Evolutionary conservation across 2,113 vertebrate species (phyloP).

Genomic region (Cheirogaleus medius): DNA sequence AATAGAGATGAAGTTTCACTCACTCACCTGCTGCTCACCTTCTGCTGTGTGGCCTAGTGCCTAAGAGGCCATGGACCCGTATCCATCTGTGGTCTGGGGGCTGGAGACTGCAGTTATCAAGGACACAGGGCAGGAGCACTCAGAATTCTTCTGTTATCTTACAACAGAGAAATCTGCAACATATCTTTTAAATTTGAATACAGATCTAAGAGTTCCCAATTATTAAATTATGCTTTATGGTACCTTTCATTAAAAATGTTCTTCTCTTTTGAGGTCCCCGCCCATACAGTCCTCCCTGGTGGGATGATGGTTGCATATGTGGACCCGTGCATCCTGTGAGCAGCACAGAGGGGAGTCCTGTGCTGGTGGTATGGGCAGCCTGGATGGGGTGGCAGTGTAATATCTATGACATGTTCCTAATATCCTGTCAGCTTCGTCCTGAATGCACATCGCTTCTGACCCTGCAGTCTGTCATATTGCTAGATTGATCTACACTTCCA

Average conservation of each 20-base stretch:
- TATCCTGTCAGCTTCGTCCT: not conserved
- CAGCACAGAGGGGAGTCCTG: not conserved
- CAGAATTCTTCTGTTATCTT: not conserved
- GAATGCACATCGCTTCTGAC: not conserved
- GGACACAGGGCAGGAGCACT: not conserved
- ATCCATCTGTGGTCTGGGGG: too few species aligned
- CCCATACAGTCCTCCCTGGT: not conserved
- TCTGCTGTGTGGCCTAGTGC: too few species aligned
- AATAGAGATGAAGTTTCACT: too few species aligned
- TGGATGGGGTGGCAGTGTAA: accelerated
- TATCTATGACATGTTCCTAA: not conserved
- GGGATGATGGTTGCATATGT: not conserved
- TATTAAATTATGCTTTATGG: not conserved
- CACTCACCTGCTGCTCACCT: too few species aligned
- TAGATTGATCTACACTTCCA: not conserved
- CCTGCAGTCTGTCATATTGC: not conserved
- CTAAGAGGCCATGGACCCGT: too few species aligned
- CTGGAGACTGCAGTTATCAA: not conserved
- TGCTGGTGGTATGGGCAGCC: not conserved
- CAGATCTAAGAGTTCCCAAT: not conserved
- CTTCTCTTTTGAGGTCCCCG: not conserved
- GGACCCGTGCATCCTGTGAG: not conserved
- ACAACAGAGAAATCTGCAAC: not conserved
- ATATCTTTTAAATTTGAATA: not conserved
- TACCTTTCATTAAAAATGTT: not conserved